Conservation (phyloP, 2,888 invertebrate genomes). For the Seladonia tumulorum region DNA sequence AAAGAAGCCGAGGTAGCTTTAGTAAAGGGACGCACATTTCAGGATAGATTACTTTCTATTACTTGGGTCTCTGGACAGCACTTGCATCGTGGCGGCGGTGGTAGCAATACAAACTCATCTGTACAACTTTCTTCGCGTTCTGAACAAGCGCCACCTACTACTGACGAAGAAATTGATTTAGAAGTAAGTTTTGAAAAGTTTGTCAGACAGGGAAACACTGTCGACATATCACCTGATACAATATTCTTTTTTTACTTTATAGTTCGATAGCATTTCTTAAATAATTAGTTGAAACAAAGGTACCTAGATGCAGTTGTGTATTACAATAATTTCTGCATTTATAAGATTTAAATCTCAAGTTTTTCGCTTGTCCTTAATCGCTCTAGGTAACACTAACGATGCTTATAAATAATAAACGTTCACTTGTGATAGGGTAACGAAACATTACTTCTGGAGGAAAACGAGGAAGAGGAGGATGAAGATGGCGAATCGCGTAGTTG, state of each 20-base stretch:
- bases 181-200: conserved; percentile 73
- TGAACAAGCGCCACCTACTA: conserved; percentile 78
- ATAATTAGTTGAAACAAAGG: conserved; percentile 5
- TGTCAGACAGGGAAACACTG: neutral
- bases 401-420: neutral
- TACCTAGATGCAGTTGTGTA: neutral
- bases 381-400: neutral
- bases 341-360: neutral
- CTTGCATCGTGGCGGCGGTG: conserved; percentile 84
- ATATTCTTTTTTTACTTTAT: neutral
- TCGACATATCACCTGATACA: neutral
- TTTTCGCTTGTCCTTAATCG: neutral
- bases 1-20: conserved; percentile 92
- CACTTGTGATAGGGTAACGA: conserved; percentile 80
- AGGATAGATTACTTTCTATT: conserved; percentile 86
- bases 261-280: neutral
- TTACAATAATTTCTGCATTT: neutral
- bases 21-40: conserved; percentile 91
- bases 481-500: conserved; percentile 94
- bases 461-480: conserved; percentile 95
- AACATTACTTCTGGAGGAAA: conserved; percentile 90
- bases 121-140: conserved; percentile 75
- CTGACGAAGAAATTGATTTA: conserved; percentile 81
- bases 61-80: conserved; percentile 85
- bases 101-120: conserved; percentile 66